Evolutionary conservation across 2,888 invertebrate species (phyloP).

Genomic region (Sinelater perroti): DNA sequence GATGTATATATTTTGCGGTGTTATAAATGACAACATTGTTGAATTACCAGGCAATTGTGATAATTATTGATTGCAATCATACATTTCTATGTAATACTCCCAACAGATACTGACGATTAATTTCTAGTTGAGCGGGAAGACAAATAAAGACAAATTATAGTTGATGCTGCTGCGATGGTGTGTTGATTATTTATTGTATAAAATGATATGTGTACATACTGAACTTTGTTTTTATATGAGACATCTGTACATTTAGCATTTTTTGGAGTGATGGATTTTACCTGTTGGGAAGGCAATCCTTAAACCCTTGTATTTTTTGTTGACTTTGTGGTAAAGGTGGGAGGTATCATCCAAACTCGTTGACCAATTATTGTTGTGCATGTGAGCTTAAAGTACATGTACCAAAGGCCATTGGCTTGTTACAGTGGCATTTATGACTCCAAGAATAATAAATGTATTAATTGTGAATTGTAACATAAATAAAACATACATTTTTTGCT

Average conservation of each 20-base stretch:
- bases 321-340: constrained; percentile 46
- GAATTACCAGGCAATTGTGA: constrained; percentile 59
- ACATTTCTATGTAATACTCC: constrained; percentile 34
- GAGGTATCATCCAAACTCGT: constrained; percentile 50
- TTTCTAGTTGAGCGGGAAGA: constrained; percentile 40
- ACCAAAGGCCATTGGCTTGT: constrained; percentile 48
- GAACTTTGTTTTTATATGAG: constrained; percentile 44
- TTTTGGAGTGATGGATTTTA: constrained; percentile 47
- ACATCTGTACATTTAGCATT: constrained; percentile 41
- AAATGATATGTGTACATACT: constrained; percentile 45
- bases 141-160: constrained; percentile 54
- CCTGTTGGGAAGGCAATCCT: constrained; percentile 39
- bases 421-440: constrained; percentile 47
- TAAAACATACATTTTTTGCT: constrained; percentile 49
- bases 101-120: constrained; percentile 20
- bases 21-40: constrained; percentile 30
- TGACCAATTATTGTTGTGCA: constrained; percentile 56
- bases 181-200: constrained; percentile 50
- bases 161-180: constrained; percentile 58
- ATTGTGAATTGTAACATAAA: constrained; percentile 52
- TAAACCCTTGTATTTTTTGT: constrained; percentile 13
- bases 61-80: constrained; percentile 45
- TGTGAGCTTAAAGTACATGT: constrained; percentile 54
- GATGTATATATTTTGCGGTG: constrained; percentile 31
- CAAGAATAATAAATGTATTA: constrained; percentile 52